phyloP scores from a whole-genome alignment of 1,140 invertebrate genomes.

The Apis cerana region DNA sequence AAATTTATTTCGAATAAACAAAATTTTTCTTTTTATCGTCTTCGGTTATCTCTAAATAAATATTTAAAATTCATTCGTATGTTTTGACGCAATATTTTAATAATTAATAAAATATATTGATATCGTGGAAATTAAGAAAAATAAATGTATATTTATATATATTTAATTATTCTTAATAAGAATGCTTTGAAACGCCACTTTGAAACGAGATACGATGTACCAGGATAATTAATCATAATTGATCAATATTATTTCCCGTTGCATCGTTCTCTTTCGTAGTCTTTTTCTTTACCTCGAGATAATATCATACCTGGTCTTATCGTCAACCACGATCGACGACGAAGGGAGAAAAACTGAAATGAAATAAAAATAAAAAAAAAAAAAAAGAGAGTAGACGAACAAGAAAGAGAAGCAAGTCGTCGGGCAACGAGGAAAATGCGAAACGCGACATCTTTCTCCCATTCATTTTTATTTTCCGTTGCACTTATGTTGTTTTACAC shows the following conservation, averaged over 20 bases:
- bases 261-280: background rate
- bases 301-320: background rate
- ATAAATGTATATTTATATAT: too few relatives aligned
- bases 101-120: background rate
- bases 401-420: background rate
- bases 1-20: background rate
- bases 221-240: background rate
- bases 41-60: too few relatives aligned
- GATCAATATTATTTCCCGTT: background rate
- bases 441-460: background rate
- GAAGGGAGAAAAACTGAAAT: background rate
- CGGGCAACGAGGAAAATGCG: conserved; percentile 15
- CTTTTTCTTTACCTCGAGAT: background rate
- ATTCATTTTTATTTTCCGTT: background rate
- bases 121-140: too few relatives aligned
- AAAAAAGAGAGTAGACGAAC: background rate
- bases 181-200: background rate
- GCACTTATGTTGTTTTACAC: conserved; percentile 60
- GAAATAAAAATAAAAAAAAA: background rate
- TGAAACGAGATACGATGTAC: background rate
- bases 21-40: too few relatives aligned
- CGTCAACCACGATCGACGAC: conserved; percentile 16
- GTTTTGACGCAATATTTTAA: too few relatives aligned
- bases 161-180: background rate
- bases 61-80: too few relatives aligned